Evolutionary conservation across 2,797 vertebrate species (phyloP).

Genomic region (Kryptopterus vitreolus): DNA sequence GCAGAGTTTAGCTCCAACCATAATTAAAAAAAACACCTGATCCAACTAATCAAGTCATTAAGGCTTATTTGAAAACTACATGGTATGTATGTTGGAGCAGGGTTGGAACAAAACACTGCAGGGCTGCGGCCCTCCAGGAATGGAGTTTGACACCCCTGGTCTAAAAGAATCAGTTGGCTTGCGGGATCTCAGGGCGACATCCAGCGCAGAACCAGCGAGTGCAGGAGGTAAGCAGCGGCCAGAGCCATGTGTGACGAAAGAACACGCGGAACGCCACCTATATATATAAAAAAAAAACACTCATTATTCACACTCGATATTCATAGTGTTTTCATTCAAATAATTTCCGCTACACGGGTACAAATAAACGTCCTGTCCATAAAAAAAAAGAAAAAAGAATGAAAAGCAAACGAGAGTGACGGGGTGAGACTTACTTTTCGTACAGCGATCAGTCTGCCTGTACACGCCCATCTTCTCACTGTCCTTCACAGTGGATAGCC

Average conservation of each 20-base stretch:
- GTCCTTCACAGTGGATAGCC: conserved; percentile 65
- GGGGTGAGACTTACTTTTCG: conserved; percentile 59
- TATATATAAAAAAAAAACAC: too few relatives aligned
- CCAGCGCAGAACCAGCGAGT: background rate
- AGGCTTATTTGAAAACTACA: too few relatives aligned
- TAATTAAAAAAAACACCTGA: too few relatives aligned
- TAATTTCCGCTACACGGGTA: background rate
- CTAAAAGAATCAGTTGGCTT: too few relatives aligned
- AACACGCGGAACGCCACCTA: conserved; percentile 32
- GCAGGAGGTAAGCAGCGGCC: conserved; percentile 14
- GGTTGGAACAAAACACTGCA: too few relatives aligned
- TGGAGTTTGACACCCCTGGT: too few relatives aligned
- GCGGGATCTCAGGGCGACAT: background rate
- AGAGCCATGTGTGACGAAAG: background rate
- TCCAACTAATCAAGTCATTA: too few relatives aligned
- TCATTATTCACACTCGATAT: background rate
- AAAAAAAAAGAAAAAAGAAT: too few relatives aligned
- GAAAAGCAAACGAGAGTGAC: background rate
- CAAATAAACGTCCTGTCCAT: background rate
- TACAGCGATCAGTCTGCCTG: conserved; percentile 61
- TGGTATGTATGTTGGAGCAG: too few relatives aligned
- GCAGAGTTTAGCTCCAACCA: too few relatives aligned
- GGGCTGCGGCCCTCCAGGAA: too few relatives aligned
- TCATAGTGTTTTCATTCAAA: background rate
- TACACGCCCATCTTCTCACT: conserved; percentile 68